Percentiles rank a stretch among this genome's conserved stretches.
phyloP scores from a whole-genome alignment of 2,797 vertebrate genomes.

The Erethizon dorsatum region DNA sequence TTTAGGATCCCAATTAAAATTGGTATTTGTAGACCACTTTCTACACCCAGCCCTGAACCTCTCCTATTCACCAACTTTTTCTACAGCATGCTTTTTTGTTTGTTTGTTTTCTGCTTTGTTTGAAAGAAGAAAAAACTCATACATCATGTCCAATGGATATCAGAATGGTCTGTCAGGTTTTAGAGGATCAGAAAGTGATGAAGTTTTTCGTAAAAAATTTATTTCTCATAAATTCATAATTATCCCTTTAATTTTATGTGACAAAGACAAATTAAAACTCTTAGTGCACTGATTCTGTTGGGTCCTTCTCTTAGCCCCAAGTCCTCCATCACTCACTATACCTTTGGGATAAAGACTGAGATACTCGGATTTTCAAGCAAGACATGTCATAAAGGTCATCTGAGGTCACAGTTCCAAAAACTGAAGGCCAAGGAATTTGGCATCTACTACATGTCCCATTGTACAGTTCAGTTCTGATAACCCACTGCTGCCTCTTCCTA shows the following conservation, averaged over 20 bases:
- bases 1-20: conserved; percentile 18
- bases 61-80: neutral
- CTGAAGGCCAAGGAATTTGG: neutral
- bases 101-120: neutral
- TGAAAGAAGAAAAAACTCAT: conserved; percentile 4
- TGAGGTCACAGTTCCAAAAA: neutral
- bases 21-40: neutral
- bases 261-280: conserved; percentile 22
- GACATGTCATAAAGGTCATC: neutral
- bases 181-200: conserved; percentile 17
- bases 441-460: neutral
- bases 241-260: neutral
- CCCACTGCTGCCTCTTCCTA: neutral
- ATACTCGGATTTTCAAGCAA: neutral
- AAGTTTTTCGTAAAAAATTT: neutral
- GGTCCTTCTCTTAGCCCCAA: neutral
- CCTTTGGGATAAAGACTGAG: neutral
- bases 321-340: neutral
- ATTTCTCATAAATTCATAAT: conserved; percentile 50
- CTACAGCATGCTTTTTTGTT: neutral
- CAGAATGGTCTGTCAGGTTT: neutral
- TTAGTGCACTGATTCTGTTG: neutral
- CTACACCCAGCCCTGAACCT: neutral
- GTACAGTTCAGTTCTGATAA: neutral
- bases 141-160: neutral